Evolutionary conservation across 1,140 invertebrate species (phyloP), one percentile per base, ranked within the genome.

Genomic region (Halyomorpha halys): DNA sequence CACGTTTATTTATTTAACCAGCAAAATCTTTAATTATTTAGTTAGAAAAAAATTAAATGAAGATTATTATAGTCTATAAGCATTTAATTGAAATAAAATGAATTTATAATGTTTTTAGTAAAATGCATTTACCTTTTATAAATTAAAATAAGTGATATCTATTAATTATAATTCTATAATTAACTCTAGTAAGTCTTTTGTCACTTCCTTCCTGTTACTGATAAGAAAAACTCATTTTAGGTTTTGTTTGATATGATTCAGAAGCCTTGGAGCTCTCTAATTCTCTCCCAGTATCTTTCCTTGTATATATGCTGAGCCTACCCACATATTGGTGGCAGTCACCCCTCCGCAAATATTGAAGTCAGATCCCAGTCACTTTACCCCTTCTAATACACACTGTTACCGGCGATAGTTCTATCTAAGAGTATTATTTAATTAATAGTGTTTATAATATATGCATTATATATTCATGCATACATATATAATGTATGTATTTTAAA

Each of bases 351-450:
- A 49, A 49, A 18, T 19, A 18, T 49, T 49, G n/a, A 19, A 49
- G n/a, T 49, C 21, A 49, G 47, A 6, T 21, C n/a, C 47, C 21
- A 19, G 5, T 19, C 47, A 49, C 21, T 4, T 49, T 21, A 18
- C n/a, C 21, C 21, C 6, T 49, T 49, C 47, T n/a, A 39, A 39
- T 39, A 39, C 34, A 39, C 47, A 18, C 47, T 19, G n/a, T 21
- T 21, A 49, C 21, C 47, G 5, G n/a, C 47, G 14, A 49, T 21
- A 19, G 21, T 49, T 49, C 21, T 49, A 49, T 49, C 47, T 19
- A 49, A 49, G 47, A 49, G n/a, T 49, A 49, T 49, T 49, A 49
- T 49, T 49, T 49, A 49, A 49, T 39, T 49, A 49, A 49, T 49
- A 2, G 6, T 49, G n/a, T 19, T 49, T 11, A 49, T 49, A 8